Percentiles rank a stretch among this genome's conserved stretches.
phyloP scores from a whole-genome alignment of 2,113 vertebrate genomes.

The Poicephalus gulielmi region DNA sequence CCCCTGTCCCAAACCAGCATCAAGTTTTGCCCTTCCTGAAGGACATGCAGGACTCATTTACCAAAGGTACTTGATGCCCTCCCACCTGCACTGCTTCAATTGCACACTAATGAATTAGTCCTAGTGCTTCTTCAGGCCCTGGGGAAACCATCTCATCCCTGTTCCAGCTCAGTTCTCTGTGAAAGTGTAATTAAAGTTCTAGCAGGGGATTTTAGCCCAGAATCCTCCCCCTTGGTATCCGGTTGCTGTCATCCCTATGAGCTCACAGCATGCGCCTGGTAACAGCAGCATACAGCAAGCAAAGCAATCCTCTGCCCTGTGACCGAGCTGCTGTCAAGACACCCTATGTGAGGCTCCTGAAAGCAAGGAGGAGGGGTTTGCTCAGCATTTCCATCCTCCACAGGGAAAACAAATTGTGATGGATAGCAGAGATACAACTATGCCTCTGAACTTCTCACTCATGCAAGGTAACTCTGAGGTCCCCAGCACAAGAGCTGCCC shows the following conservation, averaged over 20 bases:
- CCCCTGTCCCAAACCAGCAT: accelerated
- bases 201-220: neutral
- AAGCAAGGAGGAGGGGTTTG: neutral
- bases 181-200: neutral
- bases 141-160: neutral
- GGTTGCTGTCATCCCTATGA: neutral
- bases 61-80: neutral
- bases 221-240: neutral
- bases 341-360: neutral
- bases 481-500: neutral
- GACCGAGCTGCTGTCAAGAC: neutral
- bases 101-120: neutral
- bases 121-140: neutral
- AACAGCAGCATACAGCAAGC: neutral
- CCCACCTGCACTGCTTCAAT: neutral
- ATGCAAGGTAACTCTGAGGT: neutral
- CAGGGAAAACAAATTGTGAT: neutral
- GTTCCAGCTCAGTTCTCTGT: neutral
- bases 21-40: neutral
- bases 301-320: neutral
- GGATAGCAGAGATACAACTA: neutral
- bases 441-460: accelerated
- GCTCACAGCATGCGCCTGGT: neutral
- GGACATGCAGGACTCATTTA: neutral
- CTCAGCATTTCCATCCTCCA: neutral